Evolutionary conservation across 2,888 invertebrate species (phyloP), one percentile per base, ranked within the genome.

Genomic region (Drosophila mercatorum): DNA sequence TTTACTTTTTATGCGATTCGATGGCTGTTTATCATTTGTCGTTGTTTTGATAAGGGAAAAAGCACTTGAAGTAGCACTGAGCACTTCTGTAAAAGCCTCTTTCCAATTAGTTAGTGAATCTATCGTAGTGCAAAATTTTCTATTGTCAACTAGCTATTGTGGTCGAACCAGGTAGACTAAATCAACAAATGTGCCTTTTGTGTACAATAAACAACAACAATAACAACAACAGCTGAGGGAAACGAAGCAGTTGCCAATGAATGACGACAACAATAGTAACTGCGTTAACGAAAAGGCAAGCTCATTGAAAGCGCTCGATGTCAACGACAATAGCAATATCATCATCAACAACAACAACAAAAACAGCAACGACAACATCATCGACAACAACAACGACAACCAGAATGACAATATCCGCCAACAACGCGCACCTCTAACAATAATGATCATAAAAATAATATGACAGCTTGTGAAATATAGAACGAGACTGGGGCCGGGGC

Each of bases 101-200:
- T 67, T 79, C 61, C 71, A 77, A 75, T 70, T 75, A 67, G 53
- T 61, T 43, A 49, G 43, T 44, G 64, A 51, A 66, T 66, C 53
- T 64, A 68, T 68, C 60, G 58, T 59, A 55, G 34, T 40, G 44
- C 47, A 60, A 49, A 62, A 49, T 22, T 55, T 61, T 46, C 47
- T 31, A 72, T 87, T 84, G 87, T 72, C 65, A 26, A 40, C 40
- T 38, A 22, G 52, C 44, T 47, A 69, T 82, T 85, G 72, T 81
- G 64, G 53, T 46, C 63, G 62, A 78, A 70, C 52, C 53, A 68
- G 69, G 52, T 67, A 63, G 60, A 62, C 51, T 55, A 67, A 60
- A 64, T 77, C 72, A 72, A 69, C 71, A 78, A 80, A 70, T 78
- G 70, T 17, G 69, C 14, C 63, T 71, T 70, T 77, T 77, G 74